Base-by-base conservation (phyloP, 2,113 vertebrate genomes). In the Delphinapterus leucas region DNA sequence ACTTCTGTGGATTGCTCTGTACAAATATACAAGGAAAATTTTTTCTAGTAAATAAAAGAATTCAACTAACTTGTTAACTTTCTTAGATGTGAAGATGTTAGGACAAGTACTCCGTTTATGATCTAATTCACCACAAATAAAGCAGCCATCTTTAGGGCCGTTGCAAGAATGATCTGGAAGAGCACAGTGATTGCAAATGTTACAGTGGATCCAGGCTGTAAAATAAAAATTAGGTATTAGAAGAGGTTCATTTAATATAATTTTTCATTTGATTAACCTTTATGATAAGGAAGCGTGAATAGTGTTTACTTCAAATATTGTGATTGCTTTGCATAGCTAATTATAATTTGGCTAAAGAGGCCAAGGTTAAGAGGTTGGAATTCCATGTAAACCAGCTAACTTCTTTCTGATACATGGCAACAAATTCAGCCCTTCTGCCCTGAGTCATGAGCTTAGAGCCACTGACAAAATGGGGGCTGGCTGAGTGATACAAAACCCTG, bases 201-300 rank as follows among this genome's bases (percentile, higher is more conserved):
- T 90, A 94, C 99, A 99, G 98, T 99, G 99, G 94, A 90, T 97
- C 99, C 99, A 99, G 7, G 99, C 99, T 99, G 90, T 14, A 96
- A 96, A 98, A 93, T 2, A 97, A 33, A 60, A 31, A 82, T 53
- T 5, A 17, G 18, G 44, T 73, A 70, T 98, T 86, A 97, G 53
- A 93, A 60, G 82, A 18, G 65, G 60, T 28, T 84, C 53, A 90
- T 28, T 70, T 68, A 67, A 44, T 38, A 36, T 11, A 38, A 44
- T 83, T 93, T 93, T 89, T 89, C 63, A 58, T 91, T 49, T 93
- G 85, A 79, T 47, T 95, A 67, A 76, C 41, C 71, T 92, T 83
- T 76, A 87, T 86, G 91, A 41, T 23, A 85, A 70, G 23, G 25
- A 65, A 41, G 53, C 33, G 67, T 4, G 8, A 65, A 23, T 15